These are phyloP conservation scores for Onthophagus sagittarius DNA, from an alignment of 2,888 invertebrate species.

Conservation along the genomic window DNA sequence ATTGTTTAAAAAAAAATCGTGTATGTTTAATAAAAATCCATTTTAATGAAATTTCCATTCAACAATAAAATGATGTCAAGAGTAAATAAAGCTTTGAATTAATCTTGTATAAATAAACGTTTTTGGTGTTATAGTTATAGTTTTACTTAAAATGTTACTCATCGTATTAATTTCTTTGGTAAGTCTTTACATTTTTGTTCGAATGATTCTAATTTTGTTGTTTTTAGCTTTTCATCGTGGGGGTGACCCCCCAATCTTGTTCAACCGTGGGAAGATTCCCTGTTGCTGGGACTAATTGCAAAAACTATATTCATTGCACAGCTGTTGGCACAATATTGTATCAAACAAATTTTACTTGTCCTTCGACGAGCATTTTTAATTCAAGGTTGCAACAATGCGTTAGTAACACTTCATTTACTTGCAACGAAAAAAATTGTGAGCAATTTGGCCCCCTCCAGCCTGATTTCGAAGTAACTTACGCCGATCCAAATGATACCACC, in stretches of 20 bases:
- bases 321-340: conserved; percentile 2
- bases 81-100: not conserved
- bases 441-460: not conserved
- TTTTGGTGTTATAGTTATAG: too few species aligned
- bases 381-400: conserved; percentile 15
- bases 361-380: conserved; percentile 4
- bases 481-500: not conserved
- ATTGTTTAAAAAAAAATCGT: not conserved
- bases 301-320: conserved; percentile 12
- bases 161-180: conserved; percentile 20
- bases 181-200: not conserved
- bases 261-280: conserved; percentile 4
- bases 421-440: conserved; percentile 13
- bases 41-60: not conserved
- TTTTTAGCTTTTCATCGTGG: conserved; percentile 2
- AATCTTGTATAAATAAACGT: too few species aligned
- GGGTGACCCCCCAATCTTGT: conserved; percentile 10
- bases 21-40: not conserved
- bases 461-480: not conserved
- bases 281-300: conserved; percentile 10
- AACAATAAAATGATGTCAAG: conserved; percentile 37
- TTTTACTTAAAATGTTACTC: too few species aligned
- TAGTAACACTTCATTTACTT: not conserved
- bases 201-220: not conserved
- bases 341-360: conserved; percentile 9